Base-by-base conservation (phyloP, 2,888 invertebrate genomes). In the Caenorhabditis sp. region DNA sequence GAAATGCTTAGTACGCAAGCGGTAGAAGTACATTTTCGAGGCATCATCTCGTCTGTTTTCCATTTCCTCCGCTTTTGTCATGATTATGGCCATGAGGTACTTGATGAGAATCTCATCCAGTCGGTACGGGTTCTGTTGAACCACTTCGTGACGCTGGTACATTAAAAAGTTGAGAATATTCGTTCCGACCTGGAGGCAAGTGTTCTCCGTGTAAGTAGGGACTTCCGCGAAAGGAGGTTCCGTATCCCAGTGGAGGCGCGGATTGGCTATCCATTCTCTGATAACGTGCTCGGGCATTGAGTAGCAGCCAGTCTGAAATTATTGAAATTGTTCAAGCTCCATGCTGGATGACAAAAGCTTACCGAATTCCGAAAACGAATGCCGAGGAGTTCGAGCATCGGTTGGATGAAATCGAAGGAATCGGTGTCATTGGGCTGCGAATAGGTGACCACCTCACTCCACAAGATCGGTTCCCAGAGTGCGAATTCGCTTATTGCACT, bases 351-450 rank as follows among this genome's bases (percentile, higher is more conserved):
- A 32, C 17, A 61, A 17, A 9, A 15, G 26, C 74, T 45, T 27
- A 68, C 62, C 58, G 75, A 37, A 55, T 13, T 15, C 75, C 75
- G 8, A 75, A 26, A 27, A 35, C 9, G n/a, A n/a, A n/a, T n/a
- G n/a, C n/a, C n/a, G n/a, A n/a, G n/a, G n/a, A 68, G 13, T 27
- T 75, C 75, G 8, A 75, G 26, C 41, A 75, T n/a, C 6, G 75
- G 75, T n/a, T 75, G 68, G 22, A 58, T 52, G 20, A 48, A 56
- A 32, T 58, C 52, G 6, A 53, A 35, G 8, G n/a, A n/a, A n/a
- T 26, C 11, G 2, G 7, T 7, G 17, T 27, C 30, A n/a, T n/a
- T n/a, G n/a, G n/a, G n/a, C n/a, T n/a, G n/a, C n/a, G n/a, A n/a
- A n/a, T n/a, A n/a, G n/a, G n/a, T n/a, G n/a, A n/a, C n/a, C n/a